Conservation (phyloP, 2,888 invertebrate species). For the Aquatica leii region DNA sequence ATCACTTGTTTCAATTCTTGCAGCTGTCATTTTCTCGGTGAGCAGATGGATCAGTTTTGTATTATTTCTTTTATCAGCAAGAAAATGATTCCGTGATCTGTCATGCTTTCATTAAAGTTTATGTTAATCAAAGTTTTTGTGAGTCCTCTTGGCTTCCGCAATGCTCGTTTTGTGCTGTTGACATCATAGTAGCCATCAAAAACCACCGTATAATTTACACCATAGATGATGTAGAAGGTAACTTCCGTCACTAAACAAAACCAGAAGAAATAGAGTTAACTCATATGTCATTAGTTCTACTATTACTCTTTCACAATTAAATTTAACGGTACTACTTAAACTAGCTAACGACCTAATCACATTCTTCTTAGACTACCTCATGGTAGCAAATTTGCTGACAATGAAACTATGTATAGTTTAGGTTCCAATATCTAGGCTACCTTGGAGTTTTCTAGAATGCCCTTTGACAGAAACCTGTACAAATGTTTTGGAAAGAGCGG, state of each 20-base stretch:
- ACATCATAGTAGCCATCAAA: slow-evolving; percentile 20
- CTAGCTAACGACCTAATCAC: slow-evolving; percentile 27
- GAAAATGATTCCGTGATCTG: not conserved
- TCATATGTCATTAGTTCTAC: not conserved
- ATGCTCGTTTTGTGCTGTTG: slow-evolving; percentile 25
- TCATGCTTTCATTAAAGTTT: too few species aligned
- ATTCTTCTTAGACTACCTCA: slow-evolving; percentile 28
- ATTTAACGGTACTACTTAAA: slow-evolving; percentile 33
- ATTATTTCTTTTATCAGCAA: slow-evolving; percentile 27
- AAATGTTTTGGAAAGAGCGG: slow-evolving; percentile 37
- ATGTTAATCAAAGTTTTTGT: too few species aligned
- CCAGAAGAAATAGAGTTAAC: not conserved
- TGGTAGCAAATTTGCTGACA: slow-evolving; percentile 15
- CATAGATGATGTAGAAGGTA: not conserved
- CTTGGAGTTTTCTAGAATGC: slow-evolving; percentile 30
- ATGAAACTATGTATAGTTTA: slow-evolving; percentile 26
- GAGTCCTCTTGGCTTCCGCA: not conserved
- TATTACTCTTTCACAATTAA: slow-evolving; percentile 32
- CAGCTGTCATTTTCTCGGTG: slow-evolving; percentile 32
- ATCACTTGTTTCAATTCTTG: slow-evolving; percentile 38
- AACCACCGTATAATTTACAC: too few species aligned
- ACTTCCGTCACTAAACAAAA: not conserved
- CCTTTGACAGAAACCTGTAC: slow-evolving; percentile 33
- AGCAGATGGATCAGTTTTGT: slow-evolving; percentile 27
- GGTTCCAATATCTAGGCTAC: slow-evolving; percentile 37